A percentile compares a stretch with the other conserved stretches of the same genome.
These are phyloP conservation scores for Heliothis peltigera DNA, from an alignment of 2,888 invertebrate species.

Conservation along the genomic window DNA sequence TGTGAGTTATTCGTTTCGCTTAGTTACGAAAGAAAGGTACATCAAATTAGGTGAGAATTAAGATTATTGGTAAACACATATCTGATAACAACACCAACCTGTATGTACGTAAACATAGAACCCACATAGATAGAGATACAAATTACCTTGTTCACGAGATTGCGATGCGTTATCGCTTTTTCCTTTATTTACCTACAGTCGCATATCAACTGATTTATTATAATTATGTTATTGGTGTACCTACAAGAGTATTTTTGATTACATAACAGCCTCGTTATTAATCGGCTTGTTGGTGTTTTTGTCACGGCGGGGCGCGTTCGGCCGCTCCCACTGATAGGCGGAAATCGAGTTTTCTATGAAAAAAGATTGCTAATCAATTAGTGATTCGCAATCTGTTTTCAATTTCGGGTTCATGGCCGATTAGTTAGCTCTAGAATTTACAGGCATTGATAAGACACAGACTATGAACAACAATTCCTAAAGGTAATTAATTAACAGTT, in stretches of 20 bases:
- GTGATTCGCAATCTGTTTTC: neutral
- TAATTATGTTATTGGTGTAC: conserved; percentile 1
- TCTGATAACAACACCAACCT: too few relatives aligned
- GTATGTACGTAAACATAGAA: too few relatives aligned
- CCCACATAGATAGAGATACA: too few relatives aligned
- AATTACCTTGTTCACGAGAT: too few relatives aligned
- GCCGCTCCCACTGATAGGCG: neutral
- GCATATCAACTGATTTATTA: neutral
- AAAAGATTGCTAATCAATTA: too few relatives aligned
- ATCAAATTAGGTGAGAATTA: too few relatives aligned
- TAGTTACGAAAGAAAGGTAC: too few relatives aligned
- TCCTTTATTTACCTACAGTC: neutral
- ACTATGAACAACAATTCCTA: neutral
- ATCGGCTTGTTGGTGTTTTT: neutral
- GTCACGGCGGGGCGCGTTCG: neutral
- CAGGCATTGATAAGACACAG: neutral
- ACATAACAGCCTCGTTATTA: neutral
- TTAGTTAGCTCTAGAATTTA: neutral
- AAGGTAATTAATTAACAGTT: too few relatives aligned
- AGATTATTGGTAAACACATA: too few relatives aligned
- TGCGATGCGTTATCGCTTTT: neutral
- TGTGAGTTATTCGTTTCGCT: too few relatives aligned
- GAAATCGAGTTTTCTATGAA: neutral
- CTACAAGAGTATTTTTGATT: neutral
- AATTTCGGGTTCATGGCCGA: conserved; percentile 2